Conservation (phyloP, 1,140 invertebrate species). For the Triops cancriformis region DNA sequence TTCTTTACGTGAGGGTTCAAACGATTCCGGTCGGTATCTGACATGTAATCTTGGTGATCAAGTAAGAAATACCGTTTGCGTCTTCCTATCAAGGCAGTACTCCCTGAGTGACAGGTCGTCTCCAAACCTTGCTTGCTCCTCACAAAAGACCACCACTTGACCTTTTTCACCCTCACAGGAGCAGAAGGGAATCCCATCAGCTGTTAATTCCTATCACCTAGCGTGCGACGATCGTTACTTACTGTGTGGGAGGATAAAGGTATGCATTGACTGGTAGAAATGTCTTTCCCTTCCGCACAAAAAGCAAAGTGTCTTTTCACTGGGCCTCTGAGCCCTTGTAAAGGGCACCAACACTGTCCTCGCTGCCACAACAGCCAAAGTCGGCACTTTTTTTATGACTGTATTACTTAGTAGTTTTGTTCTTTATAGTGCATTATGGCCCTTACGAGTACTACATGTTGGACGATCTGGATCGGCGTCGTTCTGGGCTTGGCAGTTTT, state of each 20-base stretch:
- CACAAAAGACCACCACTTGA: slow-evolving; percentile 8
- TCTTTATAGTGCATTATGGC: background rate
- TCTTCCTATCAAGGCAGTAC: background rate
- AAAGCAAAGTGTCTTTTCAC: too few species aligned
- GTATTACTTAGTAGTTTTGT: too few species aligned
- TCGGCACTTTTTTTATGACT: too few species aligned
- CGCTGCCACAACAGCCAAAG: too few species aligned
- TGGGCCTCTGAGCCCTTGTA: too few species aligned
- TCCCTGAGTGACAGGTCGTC: background rate
- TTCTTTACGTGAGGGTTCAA: too few species aligned
- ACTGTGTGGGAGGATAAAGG: too few species aligned
- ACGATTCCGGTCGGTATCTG: background rate
- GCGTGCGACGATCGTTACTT: background rate
- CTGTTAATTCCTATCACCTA: background rate
- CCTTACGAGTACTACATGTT: background rate
- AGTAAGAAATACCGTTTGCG: background rate
- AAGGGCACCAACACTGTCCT: too few species aligned
- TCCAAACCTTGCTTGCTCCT: background rate
- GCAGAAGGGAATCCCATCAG: background rate
- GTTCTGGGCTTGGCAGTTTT: slow-evolving; percentile 4
- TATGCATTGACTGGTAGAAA: too few species aligned
- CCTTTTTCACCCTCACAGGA: background rate
- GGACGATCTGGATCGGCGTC: background rate
- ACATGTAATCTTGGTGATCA: background rate
- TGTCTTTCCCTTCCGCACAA: too few species aligned